These are phyloP conservation scores for Aphaenogaster floridana DNA, from an alignment of 1,140 invertebrate genomes.

Conservation along the genomic window DNA sequence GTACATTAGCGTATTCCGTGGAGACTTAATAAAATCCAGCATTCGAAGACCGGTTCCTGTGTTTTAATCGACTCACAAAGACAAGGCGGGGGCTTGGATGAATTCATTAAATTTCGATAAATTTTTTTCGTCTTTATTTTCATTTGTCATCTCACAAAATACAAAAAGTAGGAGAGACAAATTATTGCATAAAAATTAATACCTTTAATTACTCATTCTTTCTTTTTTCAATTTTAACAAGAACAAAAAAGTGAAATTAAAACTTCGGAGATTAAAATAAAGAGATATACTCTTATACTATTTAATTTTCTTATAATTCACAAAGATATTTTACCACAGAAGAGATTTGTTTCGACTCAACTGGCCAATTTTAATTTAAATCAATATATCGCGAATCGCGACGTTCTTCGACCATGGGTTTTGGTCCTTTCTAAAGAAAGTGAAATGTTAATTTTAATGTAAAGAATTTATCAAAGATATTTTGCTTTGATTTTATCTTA, in stretches of 20 bases:
- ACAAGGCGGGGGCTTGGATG: background rate
- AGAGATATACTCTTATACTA: background rate
- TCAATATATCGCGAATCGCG: no score
- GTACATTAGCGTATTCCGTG: constrained; percentile 62
- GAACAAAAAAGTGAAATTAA: background rate
- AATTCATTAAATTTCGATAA: constrained; percentile 35
- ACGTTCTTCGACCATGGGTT: no score
- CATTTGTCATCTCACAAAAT: background rate
- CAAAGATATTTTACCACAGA: background rate
- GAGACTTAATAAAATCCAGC: constrained; percentile 65
- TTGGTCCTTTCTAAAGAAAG: no score
- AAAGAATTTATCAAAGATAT: background rate
- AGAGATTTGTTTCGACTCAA: no score
- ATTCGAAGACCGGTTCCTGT: constrained; percentile 22
- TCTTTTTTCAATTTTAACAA: background rate
- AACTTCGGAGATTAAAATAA: background rate
- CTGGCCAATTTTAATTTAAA: no score
- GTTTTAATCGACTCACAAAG: constrained; percentile 49
- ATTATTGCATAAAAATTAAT: constrained; percentile 3
- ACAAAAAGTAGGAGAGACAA: background rate
- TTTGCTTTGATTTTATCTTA: background rate
- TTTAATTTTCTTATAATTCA: background rate
- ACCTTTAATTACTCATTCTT: background rate
- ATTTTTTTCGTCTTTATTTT: constrained; percentile 10
- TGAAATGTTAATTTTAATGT: no score